phyloP scores from a whole-genome alignment of 1,140 invertebrate species.

The Sipha flava region DNA sequence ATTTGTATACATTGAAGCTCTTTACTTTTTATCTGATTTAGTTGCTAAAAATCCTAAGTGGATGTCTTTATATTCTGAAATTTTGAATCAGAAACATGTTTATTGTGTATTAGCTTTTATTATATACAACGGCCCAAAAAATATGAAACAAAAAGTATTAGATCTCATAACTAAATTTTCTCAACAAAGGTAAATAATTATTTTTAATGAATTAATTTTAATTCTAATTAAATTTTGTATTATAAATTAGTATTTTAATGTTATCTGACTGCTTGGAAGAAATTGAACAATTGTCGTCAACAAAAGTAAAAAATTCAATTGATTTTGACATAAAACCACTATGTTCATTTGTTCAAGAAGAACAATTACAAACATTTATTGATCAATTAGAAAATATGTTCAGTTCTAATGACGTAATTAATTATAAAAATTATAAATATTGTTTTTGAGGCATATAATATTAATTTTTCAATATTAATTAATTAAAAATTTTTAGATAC shows the following conservation, averaged over 20 bases:
- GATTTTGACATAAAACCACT: background rate
- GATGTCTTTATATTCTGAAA: slow-evolving; percentile 22
- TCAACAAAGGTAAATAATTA: background rate
- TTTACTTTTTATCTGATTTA: slow-evolving; percentile 8
- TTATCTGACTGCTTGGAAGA: slow-evolving; percentile 4
- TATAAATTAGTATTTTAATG: background rate
- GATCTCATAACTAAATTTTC: slow-evolving; percentile 22
- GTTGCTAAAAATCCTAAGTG: background rate
- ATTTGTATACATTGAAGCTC: background rate
- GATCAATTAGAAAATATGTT: slow-evolving; percentile 9
- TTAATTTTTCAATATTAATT: background rate
- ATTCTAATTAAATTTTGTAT: background rate
- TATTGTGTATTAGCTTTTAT: slow-evolving; percentile 2
- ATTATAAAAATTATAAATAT: background rate
- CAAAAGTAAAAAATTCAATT: background rate
- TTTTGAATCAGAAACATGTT: slow-evolving; percentile 25
- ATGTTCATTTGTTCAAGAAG: slow-evolving; percentile 6
- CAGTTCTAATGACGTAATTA: background rate
- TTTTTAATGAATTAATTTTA: background rate
- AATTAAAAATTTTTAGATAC: background rate
- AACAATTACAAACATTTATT: background rate
- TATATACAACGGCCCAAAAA: slow-evolving; percentile 9
- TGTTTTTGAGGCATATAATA: background rate
- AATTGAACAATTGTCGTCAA: background rate
- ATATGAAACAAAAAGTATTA: slow-evolving; percentile 1